Evolutionary conservation across 2,888 invertebrate species (phyloP).

Genomic region (Cataglyphis livida): DNA sequence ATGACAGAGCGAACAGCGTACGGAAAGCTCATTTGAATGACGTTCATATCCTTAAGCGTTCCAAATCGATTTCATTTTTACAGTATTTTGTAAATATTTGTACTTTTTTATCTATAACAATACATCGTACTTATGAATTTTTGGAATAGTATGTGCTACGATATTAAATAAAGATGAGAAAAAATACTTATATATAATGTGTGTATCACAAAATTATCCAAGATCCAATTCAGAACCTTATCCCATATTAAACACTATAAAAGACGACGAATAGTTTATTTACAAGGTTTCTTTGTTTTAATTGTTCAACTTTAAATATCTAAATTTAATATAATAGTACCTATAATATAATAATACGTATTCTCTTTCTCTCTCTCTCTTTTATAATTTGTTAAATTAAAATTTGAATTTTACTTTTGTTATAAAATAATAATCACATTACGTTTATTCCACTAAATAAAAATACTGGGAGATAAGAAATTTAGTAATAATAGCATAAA

Average conservation of each 20-base stretch:
- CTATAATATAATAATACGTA: neutral
- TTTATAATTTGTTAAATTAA: neutral
- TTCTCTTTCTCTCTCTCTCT: neutral
- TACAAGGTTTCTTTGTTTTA: neutral
- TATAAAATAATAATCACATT: neutral
- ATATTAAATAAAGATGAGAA: constrained; percentile 73
- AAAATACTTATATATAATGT: neutral
- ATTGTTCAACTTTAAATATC: neutral
- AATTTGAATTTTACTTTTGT: neutral
- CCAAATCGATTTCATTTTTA: constrained; percentile 75
- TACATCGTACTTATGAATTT: constrained; percentile 76
- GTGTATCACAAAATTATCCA: neutral
- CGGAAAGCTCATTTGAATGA: constrained; percentile 71
- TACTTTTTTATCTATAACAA: constrained; percentile 79
- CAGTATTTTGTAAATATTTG: constrained; percentile 83
- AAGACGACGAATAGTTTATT: neutral
- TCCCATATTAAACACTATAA: neutral
- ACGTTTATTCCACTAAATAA: neutral
- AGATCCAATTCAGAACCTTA: neutral
- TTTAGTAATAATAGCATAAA: neutral
- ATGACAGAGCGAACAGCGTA: constrained; percentile 69
- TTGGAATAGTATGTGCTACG: constrained; percentile 76
- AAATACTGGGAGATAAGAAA: neutral
- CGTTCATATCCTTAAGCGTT: constrained; percentile 73
- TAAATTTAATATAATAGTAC: neutral